Conservation (phyloP, 2,888 invertebrate genomes). For the Acanthoscelides obtectus region DNA sequence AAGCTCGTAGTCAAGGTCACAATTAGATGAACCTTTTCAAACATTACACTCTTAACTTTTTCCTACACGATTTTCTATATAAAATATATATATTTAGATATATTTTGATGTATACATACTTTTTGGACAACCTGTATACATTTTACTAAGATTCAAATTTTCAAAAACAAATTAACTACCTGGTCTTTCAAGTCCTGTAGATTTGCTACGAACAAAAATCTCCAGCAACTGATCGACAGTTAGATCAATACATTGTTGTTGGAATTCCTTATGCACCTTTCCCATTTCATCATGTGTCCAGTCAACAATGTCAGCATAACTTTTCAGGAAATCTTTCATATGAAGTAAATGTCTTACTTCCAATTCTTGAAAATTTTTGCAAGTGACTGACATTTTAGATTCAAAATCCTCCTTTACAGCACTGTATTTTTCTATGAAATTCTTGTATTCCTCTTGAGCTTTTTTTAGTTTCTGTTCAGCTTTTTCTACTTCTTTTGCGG, state of each 20-base stretch:
- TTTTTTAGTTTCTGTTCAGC: conserved; percentile 88
- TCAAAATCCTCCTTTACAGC: conserved; percentile 90
- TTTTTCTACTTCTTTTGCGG: conserved; percentile 90
- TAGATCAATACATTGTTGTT: conserved; percentile 84
- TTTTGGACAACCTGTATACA: too few relatives aligned
- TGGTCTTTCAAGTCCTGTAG: conserved; percentile 90
- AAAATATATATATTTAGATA: too few relatives aligned
- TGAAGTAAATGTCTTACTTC: conserved; percentile 89
- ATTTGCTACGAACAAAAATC: conserved; percentile 87
- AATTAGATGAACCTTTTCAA: too few relatives aligned
- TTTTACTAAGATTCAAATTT: too few relatives aligned
- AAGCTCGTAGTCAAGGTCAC: too few relatives aligned
- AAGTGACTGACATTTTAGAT: conserved; percentile 89
- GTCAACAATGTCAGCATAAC: conserved; percentile 82
- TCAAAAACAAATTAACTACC: too few relatives aligned
- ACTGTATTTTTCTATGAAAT: conserved; percentile 88
- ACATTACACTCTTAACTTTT: too few relatives aligned
- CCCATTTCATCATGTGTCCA: conserved; percentile 88
- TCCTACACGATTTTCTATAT: too few relatives aligned
- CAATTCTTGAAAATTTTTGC: conserved; percentile 91
- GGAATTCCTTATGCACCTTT: conserved; percentile 90
- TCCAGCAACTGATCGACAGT: conserved; percentile 89
- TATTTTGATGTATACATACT: too few relatives aligned
- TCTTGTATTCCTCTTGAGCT: conserved; percentile 91
- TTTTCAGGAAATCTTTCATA: conserved; percentile 92